phyloP scores from a whole-genome alignment of 2,797 vertebrate species.

The Potorous gilbertii region DNA sequence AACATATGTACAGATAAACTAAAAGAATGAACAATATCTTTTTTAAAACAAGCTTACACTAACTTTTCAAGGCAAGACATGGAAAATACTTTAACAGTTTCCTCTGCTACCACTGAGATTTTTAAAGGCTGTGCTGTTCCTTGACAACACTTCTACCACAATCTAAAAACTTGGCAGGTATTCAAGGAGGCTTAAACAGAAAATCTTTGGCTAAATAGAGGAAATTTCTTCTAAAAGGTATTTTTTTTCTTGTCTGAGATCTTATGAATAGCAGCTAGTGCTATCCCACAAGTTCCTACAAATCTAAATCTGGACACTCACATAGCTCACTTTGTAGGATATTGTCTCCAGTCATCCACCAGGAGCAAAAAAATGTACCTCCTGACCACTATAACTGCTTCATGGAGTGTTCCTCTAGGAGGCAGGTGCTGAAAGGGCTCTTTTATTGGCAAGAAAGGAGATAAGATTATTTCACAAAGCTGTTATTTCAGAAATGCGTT shows the following conservation, averaged over 20 bases:
- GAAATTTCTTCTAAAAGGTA: background rate
- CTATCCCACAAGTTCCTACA: background rate
- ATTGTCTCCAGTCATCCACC: background rate
- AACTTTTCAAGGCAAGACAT: background rate
- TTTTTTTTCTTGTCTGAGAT: background rate
- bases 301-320: background rate
- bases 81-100: slow-evolving; percentile 18
- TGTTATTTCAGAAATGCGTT: background rate
- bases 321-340: background rate
- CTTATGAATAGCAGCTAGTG: background rate
- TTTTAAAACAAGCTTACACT: background rate
- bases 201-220: slow-evolving; percentile 10
- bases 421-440: background rate
- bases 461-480: background rate
- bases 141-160: background rate
- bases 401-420: background rate
- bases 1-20: background rate
- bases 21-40: background rate
- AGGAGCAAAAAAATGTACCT: background rate
- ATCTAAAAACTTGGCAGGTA: background rate
- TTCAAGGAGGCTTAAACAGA: slow-evolving; percentile 2
- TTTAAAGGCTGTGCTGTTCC: background rate
- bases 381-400: background rate
- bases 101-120: background rate
- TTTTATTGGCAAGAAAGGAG: background rate